Evolutionary conservation across 2,888 invertebrate genomes (phyloP).

Genomic region (Isoperla grammatica): DNA sequence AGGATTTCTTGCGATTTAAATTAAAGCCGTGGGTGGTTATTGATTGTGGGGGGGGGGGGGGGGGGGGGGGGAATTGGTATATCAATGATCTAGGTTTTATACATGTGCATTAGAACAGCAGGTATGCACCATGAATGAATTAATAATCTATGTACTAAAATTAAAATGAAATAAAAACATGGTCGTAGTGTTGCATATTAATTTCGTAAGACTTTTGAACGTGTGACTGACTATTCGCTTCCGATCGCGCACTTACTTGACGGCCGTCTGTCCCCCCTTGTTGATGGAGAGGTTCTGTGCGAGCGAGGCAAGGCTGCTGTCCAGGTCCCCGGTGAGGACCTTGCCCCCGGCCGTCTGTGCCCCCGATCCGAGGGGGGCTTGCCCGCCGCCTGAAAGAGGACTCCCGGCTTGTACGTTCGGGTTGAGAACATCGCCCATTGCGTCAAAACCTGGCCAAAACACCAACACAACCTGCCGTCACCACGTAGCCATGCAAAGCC

Average conservation of each 20-base stretch:
- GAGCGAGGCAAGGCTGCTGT: slow-evolving; percentile 86
- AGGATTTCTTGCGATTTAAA: too few species aligned
- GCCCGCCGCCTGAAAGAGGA: slow-evolving; percentile 15
- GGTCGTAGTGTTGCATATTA: too few species aligned
- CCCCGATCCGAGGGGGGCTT: neutral
- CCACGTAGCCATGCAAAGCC: slow-evolving; percentile 1
- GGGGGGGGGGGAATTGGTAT: too few species aligned
- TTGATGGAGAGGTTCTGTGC: slow-evolving; percentile 90
- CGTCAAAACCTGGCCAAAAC: slow-evolving; percentile 57
- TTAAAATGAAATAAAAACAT: too few species aligned
- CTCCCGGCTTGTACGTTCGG: slow-evolving; percentile 45
- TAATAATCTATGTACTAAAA: too few species aligned
- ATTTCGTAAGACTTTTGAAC: too few species aligned
- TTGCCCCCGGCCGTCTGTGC: slow-evolving; percentile 48
- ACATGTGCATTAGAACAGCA: too few species aligned
- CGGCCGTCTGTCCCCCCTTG: slow-evolving; percentile 61
- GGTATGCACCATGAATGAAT: too few species aligned
- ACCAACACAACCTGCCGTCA: slow-evolving; percentile 11
- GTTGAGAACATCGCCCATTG: slow-evolving; percentile 65
- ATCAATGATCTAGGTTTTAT: too few species aligned
- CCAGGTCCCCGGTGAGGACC: slow-evolving; percentile 87
- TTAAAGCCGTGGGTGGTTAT: too few species aligned
- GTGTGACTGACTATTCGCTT: too few species aligned
- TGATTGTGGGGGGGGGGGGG: too few species aligned
- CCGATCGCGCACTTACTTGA: slow-evolving; percentile 70